phyloP scores from a whole-genome alignment of 2,113 vertebrate genomes.

The Ophiodon elongatus region DNA sequence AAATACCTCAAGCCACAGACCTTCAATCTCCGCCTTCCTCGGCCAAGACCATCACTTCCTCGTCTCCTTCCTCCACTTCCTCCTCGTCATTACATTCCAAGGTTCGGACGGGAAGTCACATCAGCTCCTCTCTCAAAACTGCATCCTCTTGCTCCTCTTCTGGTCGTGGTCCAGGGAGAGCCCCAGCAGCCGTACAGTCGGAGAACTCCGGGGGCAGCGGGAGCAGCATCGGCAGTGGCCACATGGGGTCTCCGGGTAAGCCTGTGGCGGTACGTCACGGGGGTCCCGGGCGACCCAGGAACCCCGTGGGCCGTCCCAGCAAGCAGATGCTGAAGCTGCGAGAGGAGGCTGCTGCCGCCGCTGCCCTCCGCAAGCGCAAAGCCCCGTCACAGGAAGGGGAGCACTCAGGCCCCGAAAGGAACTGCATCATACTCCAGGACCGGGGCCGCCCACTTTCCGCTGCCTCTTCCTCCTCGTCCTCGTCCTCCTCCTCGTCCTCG shows the following conservation, averaged over 20 bases:
- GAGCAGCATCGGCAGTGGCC: slow-evolving; percentile 39
- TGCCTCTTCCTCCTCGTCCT: slow-evolving; percentile 20
- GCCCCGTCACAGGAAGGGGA: slow-evolving; percentile 80
- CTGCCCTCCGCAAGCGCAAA: slow-evolving; percentile 87
- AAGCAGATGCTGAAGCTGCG: slow-evolving; percentile 86
- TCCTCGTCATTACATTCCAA: slow-evolving; percentile 80
- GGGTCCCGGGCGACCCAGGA: slow-evolving; percentile 82
- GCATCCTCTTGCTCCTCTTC: slow-evolving; percentile 72
- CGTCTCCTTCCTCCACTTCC: slow-evolving; percentile 56
- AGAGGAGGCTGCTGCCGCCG: slow-evolving; percentile 73
- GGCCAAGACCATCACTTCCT: slow-evolving; percentile 61
- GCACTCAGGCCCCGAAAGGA: slow-evolving; percentile 88
- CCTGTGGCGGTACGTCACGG: slow-evolving; percentile 77
- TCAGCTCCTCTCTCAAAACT: slow-evolving; percentile 71
- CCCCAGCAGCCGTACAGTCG: slow-evolving; percentile 38
- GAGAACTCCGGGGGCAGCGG: slow-evolving; percentile 79
- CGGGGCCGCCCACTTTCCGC: slow-evolving; percentile 79
- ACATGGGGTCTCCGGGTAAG: slow-evolving; percentile 80
- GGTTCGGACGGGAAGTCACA: slow-evolving; percentile 81
- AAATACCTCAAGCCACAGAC: slow-evolving; percentile 91
- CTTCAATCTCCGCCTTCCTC: slow-evolving; percentile 72
- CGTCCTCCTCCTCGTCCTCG: slow-evolving; percentile 30
- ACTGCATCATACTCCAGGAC: slow-evolving; percentile 85
- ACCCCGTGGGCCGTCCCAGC: slow-evolving; percentile 87
- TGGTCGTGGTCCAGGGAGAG: slow-evolving; percentile 69